Conservation (phyloP, 2,888 invertebrate genomes). For the Charanyca ferruginea region DNA sequence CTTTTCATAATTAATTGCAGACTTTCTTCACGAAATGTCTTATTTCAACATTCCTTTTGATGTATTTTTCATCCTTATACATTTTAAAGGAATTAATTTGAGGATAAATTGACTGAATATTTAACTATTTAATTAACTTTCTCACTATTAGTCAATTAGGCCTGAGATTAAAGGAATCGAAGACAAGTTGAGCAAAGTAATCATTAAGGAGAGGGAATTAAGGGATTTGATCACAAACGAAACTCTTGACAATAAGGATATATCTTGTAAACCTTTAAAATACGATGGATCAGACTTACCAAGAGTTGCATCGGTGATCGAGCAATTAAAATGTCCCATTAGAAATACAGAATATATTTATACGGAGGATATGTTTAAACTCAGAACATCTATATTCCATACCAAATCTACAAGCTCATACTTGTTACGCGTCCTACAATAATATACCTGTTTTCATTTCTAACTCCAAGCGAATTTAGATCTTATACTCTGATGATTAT, state of each 20-base stretch:
- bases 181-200: constrained; percentile 60
- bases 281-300: constrained; percentile 16
- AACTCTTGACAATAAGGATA: constrained; percentile 26
- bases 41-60: constrained; percentile 21
- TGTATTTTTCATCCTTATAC: constrained; percentile 25
- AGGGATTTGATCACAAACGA: constrained; percentile 16
- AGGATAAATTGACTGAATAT: constrained; percentile 53
- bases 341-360: constrained; percentile 54
- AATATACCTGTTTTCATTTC: constrained; percentile 75
- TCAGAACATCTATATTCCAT: constrained; percentile 72
- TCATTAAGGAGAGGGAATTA: constrained; percentile 33
- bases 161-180: constrained; percentile 43
- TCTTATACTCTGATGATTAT: constrained; percentile 79
- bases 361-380: constrained; percentile 61
- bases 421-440: constrained; percentile 82
- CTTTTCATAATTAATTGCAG: constrained; percentile 12
- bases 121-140: constrained; percentile 47
- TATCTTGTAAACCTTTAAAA: constrained; percentile 9
- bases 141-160: constrained; percentile 59
- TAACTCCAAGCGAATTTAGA: constrained; percentile 79
- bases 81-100: constrained; percentile 36
- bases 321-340: constrained; percentile 41
- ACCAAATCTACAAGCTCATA: constrained; percentile 89
- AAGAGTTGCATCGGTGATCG: constrained; percentile 21
- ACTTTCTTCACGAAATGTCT: constrained; percentile 16